Base-by-base conservation (phyloP, 2,113 vertebrate species). In the Himantopus leucocephalus region DNA sequence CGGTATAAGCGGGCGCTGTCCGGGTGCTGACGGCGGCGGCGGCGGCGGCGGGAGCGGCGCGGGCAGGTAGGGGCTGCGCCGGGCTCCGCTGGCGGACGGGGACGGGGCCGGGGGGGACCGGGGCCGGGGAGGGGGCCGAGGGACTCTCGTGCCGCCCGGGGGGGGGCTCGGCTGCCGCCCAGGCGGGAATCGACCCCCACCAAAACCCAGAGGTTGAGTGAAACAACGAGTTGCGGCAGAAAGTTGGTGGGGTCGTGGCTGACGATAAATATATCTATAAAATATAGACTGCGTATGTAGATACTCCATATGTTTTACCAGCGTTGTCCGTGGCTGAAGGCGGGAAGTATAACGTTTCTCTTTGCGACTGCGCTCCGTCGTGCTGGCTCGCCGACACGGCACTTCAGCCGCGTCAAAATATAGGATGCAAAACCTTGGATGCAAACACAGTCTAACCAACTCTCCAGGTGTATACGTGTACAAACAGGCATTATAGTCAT, bases 1-100 rank as follows among this genome's bases (percentile, higher is more conserved):
- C 95, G 43, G 78, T 98, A 98, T 97, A 98, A 98, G 92, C 97
- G 97, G 97, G 98, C 98, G 98, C 99, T 99, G 98, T 99, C 99
- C 98, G 48, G 95, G 98, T 98, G 97, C 98, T 98, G 98, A 98
- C 83, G 97, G 82, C 95, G 81, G 90, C 88, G 56, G 94, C 98
- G 94, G 96, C 92, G 97, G 87, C 95, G 72, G 81, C 75, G 97
- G 77, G 53, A 47, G 96, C 98, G 94, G 96, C 80, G 97, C 98
- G 37, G 95, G 98, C 93, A 97, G 78, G 81, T 96, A 92, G 88
- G 90, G 81, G 55, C 70, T 81, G 60, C 84, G 64, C 9, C 2
- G 80, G 26, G 66, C 70, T 70, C 47, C 67, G 60, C 47, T 45
- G 56, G 56, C 56, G 55, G 55, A 32, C 20, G 34, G 34, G 34